Conservation (phyloP, 2,888 invertebrate species). For the Polydesmus complanatus region DNA sequence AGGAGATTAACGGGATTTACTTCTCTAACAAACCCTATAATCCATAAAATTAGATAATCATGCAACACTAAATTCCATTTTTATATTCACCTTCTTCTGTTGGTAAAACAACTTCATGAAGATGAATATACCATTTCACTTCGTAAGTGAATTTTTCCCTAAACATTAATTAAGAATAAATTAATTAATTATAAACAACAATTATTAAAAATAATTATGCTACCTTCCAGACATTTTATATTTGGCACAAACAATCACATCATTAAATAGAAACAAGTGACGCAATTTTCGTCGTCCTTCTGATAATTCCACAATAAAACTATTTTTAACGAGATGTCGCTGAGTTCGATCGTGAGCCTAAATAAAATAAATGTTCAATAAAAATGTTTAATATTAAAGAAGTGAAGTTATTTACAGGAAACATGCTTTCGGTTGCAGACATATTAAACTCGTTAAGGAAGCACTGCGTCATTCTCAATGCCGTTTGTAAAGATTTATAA, state of each 20-base stretch:
- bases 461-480: slow-evolving; percentile 62
- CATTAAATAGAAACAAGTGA: slow-evolving; percentile 86
- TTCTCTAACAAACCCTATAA: slow-evolving; percentile 51
- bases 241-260: slow-evolving; percentile 88
- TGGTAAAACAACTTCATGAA: slow-evolving; percentile 63
- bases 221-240: slow-evolving; percentile 45
- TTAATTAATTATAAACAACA: slow-evolving; percentile 6
- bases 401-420: slow-evolving; percentile 46
- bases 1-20: slow-evolving; percentile 69
- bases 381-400: neutral
- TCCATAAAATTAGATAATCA: no score
- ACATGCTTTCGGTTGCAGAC: slow-evolving; percentile 65
- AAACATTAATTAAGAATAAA: slow-evolving; percentile 21
- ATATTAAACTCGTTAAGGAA: slow-evolving; percentile 85
- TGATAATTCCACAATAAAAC: slow-evolving; percentile 80
- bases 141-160: slow-evolving; percentile 85
- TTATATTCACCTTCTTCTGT: slow-evolving; percentile 27
- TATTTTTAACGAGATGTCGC: slow-evolving; percentile 80
- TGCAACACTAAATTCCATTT: neutral
- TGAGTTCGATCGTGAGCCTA: slow-evolving; percentile 65
- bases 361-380: neutral
- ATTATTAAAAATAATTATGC: slow-evolving; percentile 7
- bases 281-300: slow-evolving; percentile 78
- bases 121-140: slow-evolving; percentile 82
- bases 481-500: slow-evolving; percentile 31